These are phyloP conservation scores for Drosophila orosa DNA, from an alignment of 1,140 invertebrate genomes.

Conservation along the genomic window DNA sequence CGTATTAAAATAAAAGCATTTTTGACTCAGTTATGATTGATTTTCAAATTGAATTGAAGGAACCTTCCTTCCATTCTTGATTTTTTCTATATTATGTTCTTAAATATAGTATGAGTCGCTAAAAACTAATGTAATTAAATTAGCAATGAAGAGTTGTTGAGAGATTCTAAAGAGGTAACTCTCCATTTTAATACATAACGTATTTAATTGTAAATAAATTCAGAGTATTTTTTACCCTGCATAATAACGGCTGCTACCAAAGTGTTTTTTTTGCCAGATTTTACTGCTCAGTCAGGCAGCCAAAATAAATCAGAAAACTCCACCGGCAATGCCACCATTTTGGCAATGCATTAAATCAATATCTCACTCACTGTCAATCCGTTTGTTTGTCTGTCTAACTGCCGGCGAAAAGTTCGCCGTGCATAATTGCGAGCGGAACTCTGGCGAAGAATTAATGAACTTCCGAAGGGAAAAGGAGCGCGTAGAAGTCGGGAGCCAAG, in stretches of 20 bases:
- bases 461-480: constrained; percentile 8
- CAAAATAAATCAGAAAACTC: constrained; percentile 31
- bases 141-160: too few species aligned
- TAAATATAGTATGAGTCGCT: too few species aligned
- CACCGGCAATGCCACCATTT: constrained; percentile 1
- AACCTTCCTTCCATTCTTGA: too few species aligned
- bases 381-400: constrained; percentile 43
- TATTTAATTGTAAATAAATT: too few species aligned
- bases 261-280: constrained; percentile 13
- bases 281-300: constrained; percentile 9
- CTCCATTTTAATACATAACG: too few species aligned
- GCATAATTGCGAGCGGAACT: constrained; percentile 54
- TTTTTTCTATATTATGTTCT: background rate
- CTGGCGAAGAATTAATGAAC: constrained; percentile 66
- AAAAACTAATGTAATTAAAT: too few species aligned
- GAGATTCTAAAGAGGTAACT: too few species aligned
- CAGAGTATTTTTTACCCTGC: background rate
- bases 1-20: too few species aligned
- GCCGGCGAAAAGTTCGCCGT: constrained; percentile 31
- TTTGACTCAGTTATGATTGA: too few species aligned
- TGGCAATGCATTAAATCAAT: constrained; percentile 56
- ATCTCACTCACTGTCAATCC: constrained; percentile 39
- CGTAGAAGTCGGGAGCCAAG: constrained; percentile 11
- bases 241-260: background rate
- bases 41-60: too few species aligned